phyloP scores from a whole-genome alignment of 2,113 vertebrate species.

The Seriola aureovittata region DNA sequence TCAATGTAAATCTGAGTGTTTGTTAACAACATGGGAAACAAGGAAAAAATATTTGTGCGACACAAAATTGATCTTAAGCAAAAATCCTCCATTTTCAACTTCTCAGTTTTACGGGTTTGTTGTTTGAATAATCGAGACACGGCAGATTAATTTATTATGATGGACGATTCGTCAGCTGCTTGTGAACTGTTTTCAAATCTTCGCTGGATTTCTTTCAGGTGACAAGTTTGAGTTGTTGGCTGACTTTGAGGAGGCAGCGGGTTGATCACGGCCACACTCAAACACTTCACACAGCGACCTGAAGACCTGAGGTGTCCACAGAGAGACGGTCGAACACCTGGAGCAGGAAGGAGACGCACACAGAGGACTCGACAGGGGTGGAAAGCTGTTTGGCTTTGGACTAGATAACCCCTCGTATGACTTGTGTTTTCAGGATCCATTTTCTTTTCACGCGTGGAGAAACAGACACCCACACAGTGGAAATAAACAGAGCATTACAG shows the following conservation, averaged over 20 bases:
- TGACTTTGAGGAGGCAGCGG: slow-evolving; percentile 59
- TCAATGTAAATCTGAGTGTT: no score
- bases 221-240: slow-evolving; percentile 69
- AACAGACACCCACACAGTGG: slow-evolving; percentile 51
- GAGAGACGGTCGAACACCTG: slow-evolving; percentile 42
- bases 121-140: no score
- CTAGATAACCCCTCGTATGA: slow-evolving; percentile 67
- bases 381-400: slow-evolving; percentile 77
- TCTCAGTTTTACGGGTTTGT: no score
- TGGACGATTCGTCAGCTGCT: background rate
- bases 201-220: slow-evolving; percentile 49
- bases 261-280: slow-evolving; percentile 56
- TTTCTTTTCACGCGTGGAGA: slow-evolving; percentile 55
- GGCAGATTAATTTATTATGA: background rate
- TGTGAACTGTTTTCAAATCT: background rate
- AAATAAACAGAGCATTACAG: slow-evolving; percentile 63
- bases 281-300: slow-evolving; percentile 52
- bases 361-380: slow-evolving; percentile 65
- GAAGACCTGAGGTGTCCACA: slow-evolving; percentile 38
- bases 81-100: no score
- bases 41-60: no score
- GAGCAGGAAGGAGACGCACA: slow-evolving; percentile 46
- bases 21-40: no score
- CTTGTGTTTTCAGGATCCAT: slow-evolving; percentile 62
- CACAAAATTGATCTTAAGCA: no score